Evolutionary conservation across 1,140 invertebrate species (phyloP).

Genomic region (Papilio machaon): DNA sequence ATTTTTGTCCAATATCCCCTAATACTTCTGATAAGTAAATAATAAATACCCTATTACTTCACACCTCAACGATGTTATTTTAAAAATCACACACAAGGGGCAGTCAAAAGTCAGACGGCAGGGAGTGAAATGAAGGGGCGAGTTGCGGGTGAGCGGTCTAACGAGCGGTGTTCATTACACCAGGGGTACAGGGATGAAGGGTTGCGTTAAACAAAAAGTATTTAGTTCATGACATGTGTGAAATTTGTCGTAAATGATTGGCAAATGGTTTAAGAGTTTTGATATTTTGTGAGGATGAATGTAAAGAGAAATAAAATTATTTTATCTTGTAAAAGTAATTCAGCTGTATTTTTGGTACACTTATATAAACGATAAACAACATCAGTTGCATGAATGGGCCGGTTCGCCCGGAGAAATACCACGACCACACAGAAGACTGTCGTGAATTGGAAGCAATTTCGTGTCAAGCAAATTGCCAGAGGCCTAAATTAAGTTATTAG

Average conservation of each 20-base stretch:
- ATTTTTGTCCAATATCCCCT: too few species aligned
- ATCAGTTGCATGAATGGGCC: too few species aligned
- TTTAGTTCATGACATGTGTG: not conserved
- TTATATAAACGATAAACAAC: too few species aligned
- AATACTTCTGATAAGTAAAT: too few species aligned
- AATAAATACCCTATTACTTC: not conserved
- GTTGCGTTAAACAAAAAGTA: not conserved
- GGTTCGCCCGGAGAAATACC: too few species aligned
- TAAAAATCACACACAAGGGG: not conserved
- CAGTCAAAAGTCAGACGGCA: conserved; percentile 14
- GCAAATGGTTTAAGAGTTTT: not conserved
- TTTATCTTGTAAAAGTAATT: too few species aligned
- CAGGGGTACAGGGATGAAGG: not conserved
- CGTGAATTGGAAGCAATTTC: too few species aligned
- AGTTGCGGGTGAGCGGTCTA: not conserved
- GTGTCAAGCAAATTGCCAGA: too few species aligned
- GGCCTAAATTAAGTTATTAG: too few species aligned
- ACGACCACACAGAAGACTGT: too few species aligned
- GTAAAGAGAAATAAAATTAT: too few species aligned
- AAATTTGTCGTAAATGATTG: not conserved
- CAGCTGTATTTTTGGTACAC: too few species aligned
- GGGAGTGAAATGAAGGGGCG: not conserved
- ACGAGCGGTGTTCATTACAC: conserved; percentile 20
- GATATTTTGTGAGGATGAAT: not conserved
- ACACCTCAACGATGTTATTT: conserved; percentile 6